Base-by-base conservation (phyloP, 1,140 invertebrate genomes). In the Bombus pascuorum region DNA sequence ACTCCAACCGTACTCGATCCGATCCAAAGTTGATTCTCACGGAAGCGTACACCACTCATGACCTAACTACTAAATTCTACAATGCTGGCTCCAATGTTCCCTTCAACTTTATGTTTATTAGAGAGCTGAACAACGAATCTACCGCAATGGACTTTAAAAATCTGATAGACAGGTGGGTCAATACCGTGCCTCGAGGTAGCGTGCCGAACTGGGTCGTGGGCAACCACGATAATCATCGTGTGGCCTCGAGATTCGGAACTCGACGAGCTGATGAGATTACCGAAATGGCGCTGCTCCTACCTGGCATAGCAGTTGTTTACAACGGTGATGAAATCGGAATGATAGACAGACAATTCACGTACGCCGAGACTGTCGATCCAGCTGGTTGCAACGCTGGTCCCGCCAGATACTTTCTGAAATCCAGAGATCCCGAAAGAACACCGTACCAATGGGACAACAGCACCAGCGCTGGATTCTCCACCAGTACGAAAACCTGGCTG, bases 251-350 rank as follows among this genome's bases (percentile, higher is more conserved):
- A 37, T 94, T 96, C 62, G 97, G 97, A 4, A 86, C 88, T 0
- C 95, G 96, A 34, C 93, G 96, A 2, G 95, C 97, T 0, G 97
- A 98, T 93, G 96, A 96, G 65, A 93, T 97, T 83, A 96, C 97
- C 85, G 97, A 98, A 95, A 91, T 98, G 44, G 95, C 96, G 18
- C 92, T 97, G 13, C 91, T 98, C 2, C 91, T 98, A n/a, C 97
- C 97, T 15, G 98, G 98, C 0, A 96, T 97, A 3, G 95, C 96
- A 2, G 96, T 98, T 3, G 96, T 97, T 74, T 98, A 98, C 94
- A 97, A 98, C 94, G 98, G 97, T 12, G 97, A 98, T 92, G 97
- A 98, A 92, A 96, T 98, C 53, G 97, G 96, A 0, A 97, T 97
- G 96, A 89, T 95, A 76, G 95, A 97, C 92, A 95, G 95, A 0